A percentile compares a stretch with the other conserved stretches of the same genome.
Conservation (phyloP, 2,797 vertebrate genomes). For the Pantherophis alleghaniensis region DNA sequence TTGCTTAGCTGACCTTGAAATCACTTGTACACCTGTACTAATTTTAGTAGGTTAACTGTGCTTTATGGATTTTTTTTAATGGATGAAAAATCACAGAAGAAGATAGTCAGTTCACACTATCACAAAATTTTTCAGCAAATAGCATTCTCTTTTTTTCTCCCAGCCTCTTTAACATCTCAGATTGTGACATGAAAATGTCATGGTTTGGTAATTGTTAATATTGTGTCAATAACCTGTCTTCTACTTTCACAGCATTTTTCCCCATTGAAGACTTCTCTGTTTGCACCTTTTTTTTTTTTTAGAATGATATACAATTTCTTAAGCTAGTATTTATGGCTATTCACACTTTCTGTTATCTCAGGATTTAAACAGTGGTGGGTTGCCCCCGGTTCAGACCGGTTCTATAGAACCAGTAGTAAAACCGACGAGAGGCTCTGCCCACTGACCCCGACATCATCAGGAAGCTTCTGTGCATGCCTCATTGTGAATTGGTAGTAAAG, state of each 20-base stretch:
- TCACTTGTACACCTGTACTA: not conserved
- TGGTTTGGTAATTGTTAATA: not conserved
- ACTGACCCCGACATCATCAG: too few species aligned
- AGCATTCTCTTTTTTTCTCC: not conserved
- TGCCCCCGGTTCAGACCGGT: too few species aligned
- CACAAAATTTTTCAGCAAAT: not conserved
- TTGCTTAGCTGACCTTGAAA: not conserved
- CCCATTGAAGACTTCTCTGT: not conserved
- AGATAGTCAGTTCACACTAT: not conserved
- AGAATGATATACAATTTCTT: not conserved
- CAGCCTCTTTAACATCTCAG: not conserved
- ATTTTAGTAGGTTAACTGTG: not conserved
- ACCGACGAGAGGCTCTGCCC: too few species aligned
- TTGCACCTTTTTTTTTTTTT: not conserved
- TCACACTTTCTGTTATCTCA: not conserved
- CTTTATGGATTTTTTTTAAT: not conserved
- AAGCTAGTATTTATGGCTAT: not conserved
- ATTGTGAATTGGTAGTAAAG: too few species aligned
- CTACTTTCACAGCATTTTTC: not conserved
- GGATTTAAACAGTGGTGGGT: not conserved
- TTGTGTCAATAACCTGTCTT: not conserved
- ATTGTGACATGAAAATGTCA: not conserved
- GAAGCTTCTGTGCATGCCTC: too few species aligned
- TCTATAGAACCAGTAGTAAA: too few species aligned
- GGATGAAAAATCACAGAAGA: not conserved